Evolutionary conservation across 2,797 vertebrate species (phyloP), one percentile per base, ranked within the genome.

Genomic region (Euphonia xanthogaster): DNA sequence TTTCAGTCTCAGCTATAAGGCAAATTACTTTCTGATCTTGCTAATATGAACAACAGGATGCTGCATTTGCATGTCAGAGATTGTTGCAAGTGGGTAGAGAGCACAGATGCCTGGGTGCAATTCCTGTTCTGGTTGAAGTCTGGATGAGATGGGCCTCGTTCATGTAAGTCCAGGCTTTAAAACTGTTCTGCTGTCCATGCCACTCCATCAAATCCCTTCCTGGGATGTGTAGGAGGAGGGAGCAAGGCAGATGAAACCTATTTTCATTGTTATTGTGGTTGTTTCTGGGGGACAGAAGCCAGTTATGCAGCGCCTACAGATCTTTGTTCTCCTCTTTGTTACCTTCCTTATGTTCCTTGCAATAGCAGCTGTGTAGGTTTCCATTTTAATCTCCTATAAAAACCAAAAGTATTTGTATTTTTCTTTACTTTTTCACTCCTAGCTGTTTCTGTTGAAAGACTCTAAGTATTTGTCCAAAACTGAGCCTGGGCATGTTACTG

Each of bases 291-390:
- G 10, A 54, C 28, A 12, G 12, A 78, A 35, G 8, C 45, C 22
- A 30, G 21, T 40, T 84, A 54, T 14, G 53, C 21, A 55, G 31
- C 14, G 51, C 8, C 23, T 86, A 31, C 22, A 48, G 27, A 7
- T 94, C 62, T 35, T 95, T 65, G 24, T 71, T 83, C 21, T 83
- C 48, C 27, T 84, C 20, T 57, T n/a, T n/a, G n/a, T n/a, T 89
- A 74, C 55, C 67, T 91, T 95, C 79, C 68, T 93, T 86, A 91
- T 81, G 45, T 94, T 97, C 83, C 76, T 92, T 94, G 82, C 79
- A 37, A 55, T 68, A 65, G 48, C 75, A 91, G 57, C 28, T 65
- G 3, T 30, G 14, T 92, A 81, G 71, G 54, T 87, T 86, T 92
- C 55, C 25, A 25, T 81, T 96, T 94, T 94, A 63, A 85, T 95